Conservation (phyloP, 2,888 invertebrate genomes). For the Drosophila anomalata region DNA sequence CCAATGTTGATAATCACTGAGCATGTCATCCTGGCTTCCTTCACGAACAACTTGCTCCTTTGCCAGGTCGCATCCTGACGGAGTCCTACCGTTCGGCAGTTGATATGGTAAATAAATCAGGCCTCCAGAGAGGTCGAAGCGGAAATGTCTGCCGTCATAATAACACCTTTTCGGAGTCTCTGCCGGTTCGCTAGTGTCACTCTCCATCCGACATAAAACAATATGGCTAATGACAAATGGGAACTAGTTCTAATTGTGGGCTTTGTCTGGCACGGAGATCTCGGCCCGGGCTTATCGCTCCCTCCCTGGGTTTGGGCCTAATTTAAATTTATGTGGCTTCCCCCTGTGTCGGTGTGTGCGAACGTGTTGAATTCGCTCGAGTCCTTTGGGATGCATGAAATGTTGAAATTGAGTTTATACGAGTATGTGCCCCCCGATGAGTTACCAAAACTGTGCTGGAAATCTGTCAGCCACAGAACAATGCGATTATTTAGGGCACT, state of each 20-base stretch:
- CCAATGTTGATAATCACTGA: conserved; percentile 72
- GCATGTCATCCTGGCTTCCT: conserved; percentile 49
- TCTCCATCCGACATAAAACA: conserved; percentile 34
- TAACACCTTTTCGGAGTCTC: conserved; percentile 29
- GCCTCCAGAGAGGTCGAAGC: conserved; percentile 9
- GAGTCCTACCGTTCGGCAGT: background rate
- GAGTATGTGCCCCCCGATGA: conserved; percentile 8
- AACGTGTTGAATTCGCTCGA: conserved; percentile 22
- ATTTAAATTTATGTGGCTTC: conserved; percentile 42
- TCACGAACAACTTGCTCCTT: background rate
- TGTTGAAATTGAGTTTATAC: conserved; percentile 22
- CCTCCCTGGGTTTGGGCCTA: conserved; percentile 31
- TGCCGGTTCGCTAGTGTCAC: conserved; percentile 5
- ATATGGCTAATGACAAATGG: conserved; percentile 52
- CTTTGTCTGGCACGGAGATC: conserved; percentile 37
- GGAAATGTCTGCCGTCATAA: conserved; percentile 33
- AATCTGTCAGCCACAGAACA: conserved; percentile 1
- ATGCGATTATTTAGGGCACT: background rate
- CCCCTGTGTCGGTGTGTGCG: conserved; percentile 11
- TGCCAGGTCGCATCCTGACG: background rate
- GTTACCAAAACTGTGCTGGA: conserved; percentile 1
- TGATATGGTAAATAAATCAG: conserved; percentile 37
- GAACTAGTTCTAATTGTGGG: conserved; percentile 48
- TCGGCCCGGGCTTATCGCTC: conserved; percentile 32
- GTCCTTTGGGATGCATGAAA: conserved; percentile 30